Percentiles rank a stretch among this genome's conserved stretches.
Evolutionary conservation across 2,888 invertebrate genomes (phyloP).

Genomic region (Allolobophora icterica): DNA sequence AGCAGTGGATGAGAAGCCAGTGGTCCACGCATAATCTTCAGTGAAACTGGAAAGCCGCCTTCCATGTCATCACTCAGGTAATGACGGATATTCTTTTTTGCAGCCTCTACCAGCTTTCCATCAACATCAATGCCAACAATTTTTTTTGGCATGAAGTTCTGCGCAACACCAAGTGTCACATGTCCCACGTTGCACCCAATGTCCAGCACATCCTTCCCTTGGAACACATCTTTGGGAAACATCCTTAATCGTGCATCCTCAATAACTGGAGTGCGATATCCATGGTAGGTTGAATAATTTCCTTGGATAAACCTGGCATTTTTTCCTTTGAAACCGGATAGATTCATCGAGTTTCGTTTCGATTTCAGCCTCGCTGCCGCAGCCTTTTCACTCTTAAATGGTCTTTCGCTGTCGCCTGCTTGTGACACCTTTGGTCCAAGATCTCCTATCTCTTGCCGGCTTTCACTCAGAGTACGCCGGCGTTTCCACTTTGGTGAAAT

Average conservation of each 20-base stretch:
- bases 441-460: background rate
- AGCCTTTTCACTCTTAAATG: conserved; percentile 41
- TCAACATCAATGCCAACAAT: conserved; percentile 95
- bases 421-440: background rate
- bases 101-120: conserved; percentile 79
- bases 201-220: conserved; percentile 88
- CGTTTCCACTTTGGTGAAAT: conserved; percentile 54
- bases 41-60: conserved; percentile 80
- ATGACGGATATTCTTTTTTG: conserved; percentile 77
- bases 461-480: conserved; percentile 53
- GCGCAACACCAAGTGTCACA: conserved; percentile 86
- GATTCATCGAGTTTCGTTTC: conserved; percentile 67
- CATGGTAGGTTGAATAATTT: conserved; percentile 95
- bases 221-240: conserved; percentile 83
- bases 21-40: conserved; percentile 85
- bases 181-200: conserved; percentile 98
- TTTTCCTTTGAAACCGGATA: conserved; percentile 70
- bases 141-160: conserved; percentile 82
- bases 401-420: background rate
- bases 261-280: conserved; percentile 79
- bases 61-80: conserved; percentile 54
- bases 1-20: conserved; percentile 67
- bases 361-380: conserved; percentile 46
- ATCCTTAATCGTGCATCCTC: conserved; percentile 81
- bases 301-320: conserved; percentile 88